phyloP scores from a whole-genome alignment of 2,113 vertebrate species.

The Centrocercus urophasianus region DNA sequence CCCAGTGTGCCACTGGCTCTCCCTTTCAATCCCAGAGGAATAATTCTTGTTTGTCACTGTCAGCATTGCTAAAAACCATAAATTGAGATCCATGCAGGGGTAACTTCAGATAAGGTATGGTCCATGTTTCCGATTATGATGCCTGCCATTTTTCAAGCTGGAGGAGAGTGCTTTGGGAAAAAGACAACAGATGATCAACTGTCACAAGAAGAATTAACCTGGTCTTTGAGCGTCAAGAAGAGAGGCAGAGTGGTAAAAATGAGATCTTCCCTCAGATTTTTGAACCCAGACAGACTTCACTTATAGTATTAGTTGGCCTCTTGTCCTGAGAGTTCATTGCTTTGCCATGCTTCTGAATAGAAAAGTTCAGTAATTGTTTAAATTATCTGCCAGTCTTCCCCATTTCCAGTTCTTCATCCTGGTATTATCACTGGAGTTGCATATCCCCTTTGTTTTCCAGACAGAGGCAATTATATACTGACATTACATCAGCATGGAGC shows the following conservation, averaged over 20 bases:
- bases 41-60: not conserved
- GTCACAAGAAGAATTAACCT: not conserved
- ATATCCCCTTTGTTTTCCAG: not conserved
- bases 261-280: not conserved
- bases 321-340: not conserved
- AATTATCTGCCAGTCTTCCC: not conserved
- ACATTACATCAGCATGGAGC: not conserved
- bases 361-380: not conserved
- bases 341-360: not conserved
- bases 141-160: not conserved
- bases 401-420: accelerated
- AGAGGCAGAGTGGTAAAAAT: not conserved
- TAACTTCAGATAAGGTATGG: not conserved
- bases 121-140: not conserved
- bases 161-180: not conserved
- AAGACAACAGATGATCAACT: not conserved
- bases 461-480: not conserved
- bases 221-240: not conserved
- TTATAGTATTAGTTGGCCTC: not conserved
- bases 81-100: not conserved
- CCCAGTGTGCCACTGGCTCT: not conserved
- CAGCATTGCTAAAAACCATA: not conserved
- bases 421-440: not conserved
- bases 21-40: not conserved
- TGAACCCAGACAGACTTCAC: not conserved